These are phyloP conservation scores for Pantherophis guttatus DNA, from an alignment of 2,113 vertebrate species.

Conservation along the genomic window DNA sequence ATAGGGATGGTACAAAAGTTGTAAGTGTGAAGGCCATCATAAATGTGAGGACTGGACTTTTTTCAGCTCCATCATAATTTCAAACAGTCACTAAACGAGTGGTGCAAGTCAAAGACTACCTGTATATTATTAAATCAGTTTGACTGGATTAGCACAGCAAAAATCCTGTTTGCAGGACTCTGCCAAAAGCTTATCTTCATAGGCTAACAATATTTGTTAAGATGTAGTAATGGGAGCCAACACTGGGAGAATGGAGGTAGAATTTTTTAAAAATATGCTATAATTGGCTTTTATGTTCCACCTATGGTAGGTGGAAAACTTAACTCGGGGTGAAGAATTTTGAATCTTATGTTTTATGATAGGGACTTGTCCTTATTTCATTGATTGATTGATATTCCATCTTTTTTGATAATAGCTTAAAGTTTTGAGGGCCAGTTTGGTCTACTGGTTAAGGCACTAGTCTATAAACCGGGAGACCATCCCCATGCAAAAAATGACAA, in stretches of 20 bases:
- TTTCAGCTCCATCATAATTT: neutral
- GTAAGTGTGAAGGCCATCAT: neutral
- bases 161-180: neutral
- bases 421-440: neutral
- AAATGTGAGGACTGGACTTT: neutral
- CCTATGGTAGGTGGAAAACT: neutral
- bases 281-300: neutral
- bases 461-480: neutral
- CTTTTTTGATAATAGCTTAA: neutral
- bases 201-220: neutral
- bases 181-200: neutral
- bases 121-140: neutral
- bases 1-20: neutral
- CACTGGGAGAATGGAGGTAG: neutral
- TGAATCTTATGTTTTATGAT: neutral
- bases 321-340: too few species aligned
- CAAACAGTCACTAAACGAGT: neutral
- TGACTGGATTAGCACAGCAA: neutral
- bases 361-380: neutral
- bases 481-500: neutral
- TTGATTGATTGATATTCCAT: neutral
- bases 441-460: neutral
- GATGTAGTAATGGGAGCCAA: neutral
- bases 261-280: neutral
- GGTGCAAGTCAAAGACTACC: neutral